Base-by-base conservation (phyloP, 2,797 vertebrate genomes). In the Hyperoplus lanceolatus region DNA sequence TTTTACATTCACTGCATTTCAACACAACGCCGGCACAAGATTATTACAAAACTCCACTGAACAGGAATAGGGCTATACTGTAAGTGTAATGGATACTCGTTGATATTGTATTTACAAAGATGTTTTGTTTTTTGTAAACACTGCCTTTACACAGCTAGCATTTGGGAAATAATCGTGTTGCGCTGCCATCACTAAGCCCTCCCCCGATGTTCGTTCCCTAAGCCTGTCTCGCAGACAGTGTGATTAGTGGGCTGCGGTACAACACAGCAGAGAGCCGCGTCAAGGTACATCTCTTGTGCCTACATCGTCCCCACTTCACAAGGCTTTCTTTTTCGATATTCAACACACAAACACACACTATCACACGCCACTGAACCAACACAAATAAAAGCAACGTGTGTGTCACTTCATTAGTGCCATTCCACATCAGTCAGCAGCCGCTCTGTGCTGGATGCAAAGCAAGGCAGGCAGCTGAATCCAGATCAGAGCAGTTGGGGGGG, bases 401-500 rank as follows among this genome's bases (percentile, higher is more conserved):
- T 77, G 87, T 54, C 53, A 73, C 70, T 80, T 84, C 61, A 60
- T 88, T 53, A 66, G 43, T 77, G 73, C 58, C 73, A 70, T 79
- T 82, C 48, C 55, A 76, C 86, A 85, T 87, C 72, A 79, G 53
- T 82, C 74, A 81, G 78, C 57, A 81, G 78, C 57, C n/a, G 15
- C 81, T 67, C 66, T 62, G 73, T 78, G 79, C 79, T 88, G 85
- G 81, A 88, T 88, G 87, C 80, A 90, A 88, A 79, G 77, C 53
- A 62, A 93, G 29, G 3, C 29, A 59, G 85, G 93, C 93, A 93
- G 93, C 79, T 93, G 84, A 87, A 93, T 94, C 93, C 93, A 94
- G 94, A 94, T 94, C 89, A 87, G 86, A 92, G 94, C 92, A 92
- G 93, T 93, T 84, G 90, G 77, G 80, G 82, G 84, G 68, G 74